Evolutionary conservation across 2,888 invertebrate species (phyloP), one percentile per base, ranked within the genome.

Genomic region (Drosophila longiperda): DNA sequence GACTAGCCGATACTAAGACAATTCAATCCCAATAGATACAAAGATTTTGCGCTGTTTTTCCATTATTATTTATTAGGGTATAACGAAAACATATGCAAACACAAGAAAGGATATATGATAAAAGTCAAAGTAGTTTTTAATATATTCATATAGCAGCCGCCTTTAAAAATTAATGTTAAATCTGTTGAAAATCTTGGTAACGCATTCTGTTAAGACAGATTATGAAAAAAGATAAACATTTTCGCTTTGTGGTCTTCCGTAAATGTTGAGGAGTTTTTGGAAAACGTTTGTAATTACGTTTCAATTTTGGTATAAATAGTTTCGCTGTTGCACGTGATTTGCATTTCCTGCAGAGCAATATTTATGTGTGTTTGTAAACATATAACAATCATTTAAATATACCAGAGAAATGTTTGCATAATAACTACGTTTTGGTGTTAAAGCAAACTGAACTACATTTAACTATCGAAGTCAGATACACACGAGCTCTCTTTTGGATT

Each of bases 161-260:
- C 58, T 42, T 53, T 42, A 53, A 58, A 69, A 68, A 69, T 68
- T 59, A 53, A 23, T 52, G 33, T 42, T 58, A 58, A 68, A 45
- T 58, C 29, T 42, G 11, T 40, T 42, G 11, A 20, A 29, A 20
- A 53, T 59, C 11, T 34, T 59, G 20, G 20, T n/a, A 33, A 45
- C 33, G 17, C 29, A 29, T 59, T 59, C 59, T 36, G 70, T 36
- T 23, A 15, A 45, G 29, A 23, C 20, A n/a, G 3, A 58, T 54
- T 70, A 34, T 40, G 11, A 34, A 33, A 52, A 45, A 26, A 45
- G 23, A 33, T 67, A 58, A 38, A 68, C 34, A 38, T 20, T 45
- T 59, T 69, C 7, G 36, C 29, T 17, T 45, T 26, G n/a, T 20
- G 12, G 40, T 20, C 33, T 32, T 50, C 36, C 60, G 49, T 38